Evolutionary conservation across 2,113 vertebrate species (phyloP).

Genomic region (Cheirogaleus medius): DNA sequence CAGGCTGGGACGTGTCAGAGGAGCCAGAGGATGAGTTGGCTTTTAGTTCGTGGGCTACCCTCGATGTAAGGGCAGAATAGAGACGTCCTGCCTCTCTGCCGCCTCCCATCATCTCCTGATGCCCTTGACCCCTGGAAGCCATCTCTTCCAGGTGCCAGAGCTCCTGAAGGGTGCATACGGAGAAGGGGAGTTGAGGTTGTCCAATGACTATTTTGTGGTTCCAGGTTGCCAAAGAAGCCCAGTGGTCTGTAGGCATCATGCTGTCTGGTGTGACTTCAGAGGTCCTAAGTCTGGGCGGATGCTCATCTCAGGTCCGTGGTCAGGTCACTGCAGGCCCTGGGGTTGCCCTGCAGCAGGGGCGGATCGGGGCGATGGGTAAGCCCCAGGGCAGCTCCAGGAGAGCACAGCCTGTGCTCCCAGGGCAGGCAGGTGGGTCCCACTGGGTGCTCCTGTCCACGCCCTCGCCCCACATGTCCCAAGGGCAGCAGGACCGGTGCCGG

Average conservation of each 20-base stretch:
- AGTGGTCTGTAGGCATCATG: too few relatives aligned
- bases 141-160: neutral
- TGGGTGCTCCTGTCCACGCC: neutral
- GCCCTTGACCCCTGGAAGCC: neutral
- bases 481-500: neutral
- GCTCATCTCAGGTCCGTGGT: neutral
- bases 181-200: neutral
- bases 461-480: neutral
- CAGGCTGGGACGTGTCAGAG: neutral
- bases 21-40: neutral
- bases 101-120: neutral
- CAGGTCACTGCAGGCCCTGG: neutral
- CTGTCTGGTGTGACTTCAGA: neutral
- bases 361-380: neutral
- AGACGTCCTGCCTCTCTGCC: neutral
- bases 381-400: neutral
- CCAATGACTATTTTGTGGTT: neutral
- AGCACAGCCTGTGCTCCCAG: neutral
- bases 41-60: neutral
- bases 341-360: neutral
- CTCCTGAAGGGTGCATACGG: neutral
- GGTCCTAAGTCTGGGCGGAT: neutral
- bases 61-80: neutral
- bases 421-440: slow-evolving; percentile 24
- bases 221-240: neutral